These are phyloP conservation scores for Eira barbara DNA, from an alignment of 2,113 vertebrate species.

Conservation along the genomic window DNA sequence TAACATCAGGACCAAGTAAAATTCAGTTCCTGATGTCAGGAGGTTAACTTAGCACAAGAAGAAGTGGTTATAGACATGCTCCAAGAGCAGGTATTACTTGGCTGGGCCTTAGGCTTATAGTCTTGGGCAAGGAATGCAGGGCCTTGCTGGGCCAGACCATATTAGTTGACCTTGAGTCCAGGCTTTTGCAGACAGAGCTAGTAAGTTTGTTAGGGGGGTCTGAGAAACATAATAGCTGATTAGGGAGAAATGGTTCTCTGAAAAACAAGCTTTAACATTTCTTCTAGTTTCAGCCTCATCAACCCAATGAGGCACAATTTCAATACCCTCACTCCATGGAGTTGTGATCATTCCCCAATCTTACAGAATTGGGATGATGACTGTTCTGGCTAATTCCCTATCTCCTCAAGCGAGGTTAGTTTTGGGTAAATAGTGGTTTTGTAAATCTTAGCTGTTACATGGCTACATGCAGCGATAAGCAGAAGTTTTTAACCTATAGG, in stretches of 20 bases:
- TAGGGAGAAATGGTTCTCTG: neutral
- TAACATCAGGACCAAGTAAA: neutral
- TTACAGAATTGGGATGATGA: neutral
- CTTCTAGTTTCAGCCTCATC: neutral
- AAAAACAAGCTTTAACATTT: neutral
- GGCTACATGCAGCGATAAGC: too few relatives aligned
- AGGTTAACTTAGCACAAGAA: neutral
- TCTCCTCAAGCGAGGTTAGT: too few relatives aligned
- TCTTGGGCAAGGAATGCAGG: neutral
- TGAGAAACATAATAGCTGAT: neutral
- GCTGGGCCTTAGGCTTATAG: neutral
- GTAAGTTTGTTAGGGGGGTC: neutral
- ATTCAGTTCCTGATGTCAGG: neutral
- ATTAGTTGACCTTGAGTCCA: neutral
- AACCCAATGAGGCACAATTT: neutral
- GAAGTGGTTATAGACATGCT: neutral
- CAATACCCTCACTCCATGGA: neutral
- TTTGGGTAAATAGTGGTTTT: too few relatives aligned
- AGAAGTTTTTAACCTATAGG: too few relatives aligned
- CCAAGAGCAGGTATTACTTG: neutral
- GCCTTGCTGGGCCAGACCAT: neutral
- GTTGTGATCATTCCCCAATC: neutral
- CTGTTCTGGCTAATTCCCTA: too few relatives aligned
- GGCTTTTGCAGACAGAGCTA: neutral
- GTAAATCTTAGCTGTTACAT: too few relatives aligned